Evolutionary conservation across 2,797 vertebrate species (phyloP).

Genomic region (Gobionotothen gibberifrons): DNA sequence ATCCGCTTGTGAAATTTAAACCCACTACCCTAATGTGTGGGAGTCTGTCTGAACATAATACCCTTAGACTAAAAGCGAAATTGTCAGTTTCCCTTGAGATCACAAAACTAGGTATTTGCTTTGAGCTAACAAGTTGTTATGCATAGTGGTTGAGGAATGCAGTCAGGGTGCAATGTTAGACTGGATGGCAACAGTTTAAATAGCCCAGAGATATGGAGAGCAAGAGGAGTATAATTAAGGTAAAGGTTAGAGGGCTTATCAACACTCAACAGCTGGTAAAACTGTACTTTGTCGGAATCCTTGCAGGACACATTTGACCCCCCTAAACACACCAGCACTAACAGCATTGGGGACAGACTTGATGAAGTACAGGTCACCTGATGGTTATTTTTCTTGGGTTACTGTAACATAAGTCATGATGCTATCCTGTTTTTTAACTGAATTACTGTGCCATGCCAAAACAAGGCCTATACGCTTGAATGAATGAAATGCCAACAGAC

Average conservation of each 20-base stretch:
- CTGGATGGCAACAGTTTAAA: slow-evolving; percentile 55
- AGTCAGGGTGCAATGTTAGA: slow-evolving; percentile 37
- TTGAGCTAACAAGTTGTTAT: background rate
- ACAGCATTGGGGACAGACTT: slow-evolving; percentile 5
- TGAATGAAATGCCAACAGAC: background rate
- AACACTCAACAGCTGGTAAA: slow-evolving; percentile 57
- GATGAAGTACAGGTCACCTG: slow-evolving; percentile 25
- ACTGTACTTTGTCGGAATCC: slow-evolving; percentile 37
- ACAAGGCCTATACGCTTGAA: background rate
- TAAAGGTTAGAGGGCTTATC: slow-evolving; percentile 44
- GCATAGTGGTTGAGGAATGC: slow-evolving; percentile 45
- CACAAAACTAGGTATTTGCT: background rate
- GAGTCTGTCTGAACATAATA: background rate
- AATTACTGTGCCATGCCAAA: background rate
- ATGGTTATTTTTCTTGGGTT: slow-evolving; percentile 24
- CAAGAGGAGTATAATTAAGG: slow-evolving; percentile 35
- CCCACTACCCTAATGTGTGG: background rate
- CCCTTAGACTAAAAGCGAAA: background rate
- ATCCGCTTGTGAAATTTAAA: slow-evolving; percentile 6
- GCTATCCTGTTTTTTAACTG: background rate
- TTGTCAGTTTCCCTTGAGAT: background rate
- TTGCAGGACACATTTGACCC: background rate
- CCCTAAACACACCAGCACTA: background rate
- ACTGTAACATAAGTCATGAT: slow-evolving; percentile 7
- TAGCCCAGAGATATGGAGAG: slow-evolving; percentile 24